phyloP scores from a whole-genome alignment of 2,797 vertebrate species.

The Bucorvus abyssinicus region DNA sequence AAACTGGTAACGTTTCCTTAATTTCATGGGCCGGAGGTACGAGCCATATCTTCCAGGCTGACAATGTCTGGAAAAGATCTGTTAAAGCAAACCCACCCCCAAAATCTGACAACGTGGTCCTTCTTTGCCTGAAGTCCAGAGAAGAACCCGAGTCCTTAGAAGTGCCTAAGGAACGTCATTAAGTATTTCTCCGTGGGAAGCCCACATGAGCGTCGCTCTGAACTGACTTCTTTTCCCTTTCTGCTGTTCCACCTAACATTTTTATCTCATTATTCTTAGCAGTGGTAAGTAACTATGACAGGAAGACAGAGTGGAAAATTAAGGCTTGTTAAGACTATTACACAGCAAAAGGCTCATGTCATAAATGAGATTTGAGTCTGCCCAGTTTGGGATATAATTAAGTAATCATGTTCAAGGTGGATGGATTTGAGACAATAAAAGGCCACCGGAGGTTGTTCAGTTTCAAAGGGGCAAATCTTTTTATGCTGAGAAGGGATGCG shows the following conservation, averaged over 20 bases:
- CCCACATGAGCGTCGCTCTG: not conserved
- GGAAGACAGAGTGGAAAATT: slow-evolving; percentile 72
- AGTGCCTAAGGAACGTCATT: not conserved
- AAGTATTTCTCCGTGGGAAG: slow-evolving; percentile 10
- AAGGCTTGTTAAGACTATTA: slow-evolving; percentile 68
- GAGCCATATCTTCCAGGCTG: not conserved
- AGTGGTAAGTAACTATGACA: slow-evolving; percentile 70
- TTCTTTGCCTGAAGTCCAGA: not conserved
- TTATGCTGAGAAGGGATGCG: not conserved
- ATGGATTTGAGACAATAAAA: slow-evolving; percentile 44
- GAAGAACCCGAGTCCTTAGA: not conserved
- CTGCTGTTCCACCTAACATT: slow-evolving; percentile 31
- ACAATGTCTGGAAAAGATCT: not conserved
- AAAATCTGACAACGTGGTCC: not conserved
- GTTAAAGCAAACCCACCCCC: not conserved
- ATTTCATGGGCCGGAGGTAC: not conserved
- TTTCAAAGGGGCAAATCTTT: slow-evolving; percentile 3
- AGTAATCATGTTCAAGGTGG: slow-evolving; percentile 57
- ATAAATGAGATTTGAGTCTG: slow-evolving; percentile 64
- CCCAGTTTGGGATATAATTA: slow-evolving; percentile 65
- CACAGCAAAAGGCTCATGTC: slow-evolving; percentile 68
- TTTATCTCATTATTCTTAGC: slow-evolving; percentile 70
- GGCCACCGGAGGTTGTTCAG: not conserved
- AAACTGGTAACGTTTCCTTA: not conserved
- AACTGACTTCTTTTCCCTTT: slow-evolving; percentile 8